Conservation (phyloP, 1,140 invertebrate species). For the Lepidurus packardi region DNA sequence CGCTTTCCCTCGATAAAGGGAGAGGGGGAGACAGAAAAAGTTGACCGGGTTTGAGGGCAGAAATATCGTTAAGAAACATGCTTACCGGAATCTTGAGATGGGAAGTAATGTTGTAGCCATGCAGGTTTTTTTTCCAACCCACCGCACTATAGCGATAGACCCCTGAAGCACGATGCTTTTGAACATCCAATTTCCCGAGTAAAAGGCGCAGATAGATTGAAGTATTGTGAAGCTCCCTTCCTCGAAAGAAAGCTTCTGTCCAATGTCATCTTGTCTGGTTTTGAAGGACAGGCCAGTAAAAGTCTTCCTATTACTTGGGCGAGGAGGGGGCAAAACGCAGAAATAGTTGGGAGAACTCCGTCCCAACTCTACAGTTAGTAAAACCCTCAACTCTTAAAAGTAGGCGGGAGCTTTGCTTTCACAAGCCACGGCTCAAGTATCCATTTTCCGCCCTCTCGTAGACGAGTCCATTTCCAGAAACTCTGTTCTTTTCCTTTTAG, state of each 20-base stretch:
- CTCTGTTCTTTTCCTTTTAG: not conserved
- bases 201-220: not conserved
- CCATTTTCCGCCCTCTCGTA: slow-evolving; percentile 7
- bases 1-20: too few relatives aligned
- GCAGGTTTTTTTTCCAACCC: too few relatives aligned
- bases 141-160: too few relatives aligned
- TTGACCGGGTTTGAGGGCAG: too few relatives aligned
- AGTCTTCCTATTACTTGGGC: not conserved
- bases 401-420: not conserved
- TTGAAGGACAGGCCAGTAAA: not conserved
- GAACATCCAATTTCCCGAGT: not conserved
- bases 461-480: not conserved
- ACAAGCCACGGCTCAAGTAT: slow-evolving; percentile 3
- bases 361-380: not conserved
- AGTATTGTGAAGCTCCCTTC: not conserved
- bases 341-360: not conserved
- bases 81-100: too few relatives aligned
- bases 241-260: not conserved
- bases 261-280: not conserved
- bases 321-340: not conserved
- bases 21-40: too few relatives aligned
- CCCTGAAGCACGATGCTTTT: too few relatives aligned
- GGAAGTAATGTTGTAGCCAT: too few relatives aligned
- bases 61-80: too few relatives aligned
- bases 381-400: not conserved